Percentiles rank a stretch among this genome's conserved stretches.
These are phyloP conservation scores for Siniperca chuatsi DNA, from an alignment of 2,113 vertebrate genomes.

Conservation along the genomic window DNA sequence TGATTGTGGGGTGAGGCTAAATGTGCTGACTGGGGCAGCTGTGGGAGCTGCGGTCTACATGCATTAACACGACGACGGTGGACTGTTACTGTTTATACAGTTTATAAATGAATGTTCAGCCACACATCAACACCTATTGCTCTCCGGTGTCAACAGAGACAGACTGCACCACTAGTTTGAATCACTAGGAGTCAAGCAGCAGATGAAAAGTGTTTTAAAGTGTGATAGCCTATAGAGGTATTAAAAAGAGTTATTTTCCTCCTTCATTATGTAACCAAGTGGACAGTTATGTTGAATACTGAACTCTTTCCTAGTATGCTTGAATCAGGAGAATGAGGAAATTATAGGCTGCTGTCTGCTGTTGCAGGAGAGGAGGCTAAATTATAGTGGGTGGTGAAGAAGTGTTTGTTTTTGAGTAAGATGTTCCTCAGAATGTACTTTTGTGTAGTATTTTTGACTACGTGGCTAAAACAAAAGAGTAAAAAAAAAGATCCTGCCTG, in stretches of 20 bases:
- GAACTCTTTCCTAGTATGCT: conserved; percentile 21
- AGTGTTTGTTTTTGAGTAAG: conserved; percentile 60
- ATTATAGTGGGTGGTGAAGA: conserved; percentile 58
- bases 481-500: background rate
- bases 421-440: conserved; percentile 16
- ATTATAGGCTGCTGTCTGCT: conserved; percentile 52
- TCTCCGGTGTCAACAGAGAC: background rate
- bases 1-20: background rate
- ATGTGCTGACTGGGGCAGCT: conserved; percentile 47
- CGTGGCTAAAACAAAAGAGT: conserved; percentile 45
- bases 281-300: conserved; percentile 26
- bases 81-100: conserved; percentile 1
- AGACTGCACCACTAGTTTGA: background rate
- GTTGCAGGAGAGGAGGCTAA: conserved; percentile 37
- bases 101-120: conserved; percentile 10
- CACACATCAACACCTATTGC: background rate
- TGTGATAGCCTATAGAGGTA: background rate
- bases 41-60: conserved; percentile 34
- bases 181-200: background rate
- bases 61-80: conserved; percentile 28
- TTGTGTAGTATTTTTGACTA: conserved; percentile 41
- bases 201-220: background rate
- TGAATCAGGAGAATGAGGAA: conserved; percentile 37
- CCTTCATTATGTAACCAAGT: conserved; percentile 62
- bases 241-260: conserved; percentile 11